Conservation (phyloP, 2,797 vertebrate species). For the Tinamus major region DNA sequence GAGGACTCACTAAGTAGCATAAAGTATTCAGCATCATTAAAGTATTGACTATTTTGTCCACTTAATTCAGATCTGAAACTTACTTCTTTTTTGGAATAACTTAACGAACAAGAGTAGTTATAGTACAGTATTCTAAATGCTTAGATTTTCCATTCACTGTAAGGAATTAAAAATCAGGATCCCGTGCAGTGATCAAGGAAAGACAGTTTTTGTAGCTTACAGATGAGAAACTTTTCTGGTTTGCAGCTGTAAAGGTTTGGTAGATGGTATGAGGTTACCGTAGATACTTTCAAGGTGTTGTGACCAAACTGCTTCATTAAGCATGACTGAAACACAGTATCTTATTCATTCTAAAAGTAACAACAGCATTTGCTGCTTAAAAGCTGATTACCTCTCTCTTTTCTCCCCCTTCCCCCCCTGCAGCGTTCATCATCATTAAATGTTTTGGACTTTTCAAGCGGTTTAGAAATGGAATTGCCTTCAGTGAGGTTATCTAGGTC, state of each 20-base stretch:
- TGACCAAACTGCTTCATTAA: neutral
- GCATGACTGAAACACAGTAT: neutral
- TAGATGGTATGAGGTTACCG: neutral
- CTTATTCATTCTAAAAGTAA: neutral
- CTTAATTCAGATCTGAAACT: neutral
- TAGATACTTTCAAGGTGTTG: neutral
- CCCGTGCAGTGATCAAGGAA: neutral
- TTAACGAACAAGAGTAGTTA: neutral
- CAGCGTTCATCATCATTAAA: slow-evolving; percentile 84
- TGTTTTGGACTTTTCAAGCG: slow-evolving; percentile 72
- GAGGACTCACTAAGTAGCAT: neutral
- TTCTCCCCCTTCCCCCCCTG: slow-evolving; percentile 5
- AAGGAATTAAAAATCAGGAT: neutral
- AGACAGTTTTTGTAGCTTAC: neutral
- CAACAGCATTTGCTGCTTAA: neutral
- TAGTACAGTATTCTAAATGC: neutral
- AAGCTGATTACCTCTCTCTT: neutral
- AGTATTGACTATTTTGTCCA: neutral
- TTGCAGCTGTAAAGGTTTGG: slow-evolving; percentile 1
- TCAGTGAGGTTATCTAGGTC: slow-evolving; percentile 68
- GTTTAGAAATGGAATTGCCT: slow-evolving; percentile 79
- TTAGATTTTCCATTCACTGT: neutral
- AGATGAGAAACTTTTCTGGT: neutral
- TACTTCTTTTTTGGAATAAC: neutral
- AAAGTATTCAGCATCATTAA: neutral